These are phyloP conservation scores for Enteromius mattozi DNA, from an alignment of 2,797 vertebrate species.

Conservation along the genomic window DNA sequence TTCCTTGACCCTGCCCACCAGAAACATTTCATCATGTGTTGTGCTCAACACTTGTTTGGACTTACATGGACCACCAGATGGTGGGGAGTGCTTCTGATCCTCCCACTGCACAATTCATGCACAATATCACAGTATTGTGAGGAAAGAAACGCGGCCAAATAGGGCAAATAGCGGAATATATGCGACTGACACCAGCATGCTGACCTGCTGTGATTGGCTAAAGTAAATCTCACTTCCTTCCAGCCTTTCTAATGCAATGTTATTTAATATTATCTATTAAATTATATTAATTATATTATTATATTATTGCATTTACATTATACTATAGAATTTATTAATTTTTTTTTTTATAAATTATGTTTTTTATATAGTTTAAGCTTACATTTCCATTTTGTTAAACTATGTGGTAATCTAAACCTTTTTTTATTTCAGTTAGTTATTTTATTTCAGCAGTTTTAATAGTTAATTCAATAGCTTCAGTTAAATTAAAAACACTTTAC, in stretches of 20 bases:
- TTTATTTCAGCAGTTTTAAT: no score
- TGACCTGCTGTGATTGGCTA: background rate
- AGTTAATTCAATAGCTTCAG: background rate
- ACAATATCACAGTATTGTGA: background rate
- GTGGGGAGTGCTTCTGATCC: conserved; percentile 5
- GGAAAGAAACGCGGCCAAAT: background rate
- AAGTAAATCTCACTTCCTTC: background rate
- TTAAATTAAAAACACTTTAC: background rate
- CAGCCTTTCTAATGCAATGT: background rate
- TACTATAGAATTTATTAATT: background rate
- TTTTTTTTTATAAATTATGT: background rate
- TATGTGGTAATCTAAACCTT: background rate
- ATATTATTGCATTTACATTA: background rate
- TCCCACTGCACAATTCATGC: conserved; percentile 16
- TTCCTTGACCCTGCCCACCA: conserved; percentile 49
- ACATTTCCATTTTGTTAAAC: background rate
- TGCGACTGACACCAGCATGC: background rate
- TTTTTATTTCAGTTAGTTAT: background rate
- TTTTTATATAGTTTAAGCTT: background rate
- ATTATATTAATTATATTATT: no score
- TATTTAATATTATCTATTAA: background rate
- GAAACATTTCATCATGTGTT: conserved; percentile 48
- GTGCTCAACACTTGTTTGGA: conserved; percentile 30
- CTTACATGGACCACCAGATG: conserved; percentile 29
- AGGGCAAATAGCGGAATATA: background rate